Evolutionary conservation across 1,140 invertebrate genomes (phyloP).

Genomic region (Pristionchus pacificus): DNA sequence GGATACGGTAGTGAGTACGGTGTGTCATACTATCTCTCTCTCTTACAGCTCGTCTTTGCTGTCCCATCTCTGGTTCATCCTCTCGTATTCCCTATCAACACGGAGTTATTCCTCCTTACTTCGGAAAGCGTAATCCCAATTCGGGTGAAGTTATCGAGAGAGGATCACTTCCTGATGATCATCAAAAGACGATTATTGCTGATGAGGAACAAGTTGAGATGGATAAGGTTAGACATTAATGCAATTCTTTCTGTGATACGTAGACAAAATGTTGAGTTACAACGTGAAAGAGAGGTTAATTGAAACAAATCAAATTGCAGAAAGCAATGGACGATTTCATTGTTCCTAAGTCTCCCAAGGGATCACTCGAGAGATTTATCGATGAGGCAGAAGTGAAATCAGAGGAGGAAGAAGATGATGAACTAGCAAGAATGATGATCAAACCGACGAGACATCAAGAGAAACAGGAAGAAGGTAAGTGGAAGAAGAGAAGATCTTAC

Average conservation of each 20-base stretch:
- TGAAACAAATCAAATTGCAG: no score
- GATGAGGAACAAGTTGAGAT: conserved; percentile 3
- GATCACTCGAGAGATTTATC: background rate
- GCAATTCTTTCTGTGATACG: no score
- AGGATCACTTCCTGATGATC: conserved; percentile 45
- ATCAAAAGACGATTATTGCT: background rate
- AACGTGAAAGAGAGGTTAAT: no score
- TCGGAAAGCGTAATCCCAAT: conserved; percentile 43
- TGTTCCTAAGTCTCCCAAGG: background rate
- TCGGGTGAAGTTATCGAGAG: conserved; percentile 49
- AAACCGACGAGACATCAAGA: conserved; percentile 14
- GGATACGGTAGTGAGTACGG: background rate
- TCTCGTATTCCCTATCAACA: conserved; percentile 38
- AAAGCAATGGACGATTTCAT: background rate
- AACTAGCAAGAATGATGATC: conserved; percentile 18
- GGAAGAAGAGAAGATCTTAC: background rate
- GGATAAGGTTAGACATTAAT: no score
- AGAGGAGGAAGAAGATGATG: conserved; percentile 19
- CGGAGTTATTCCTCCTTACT: conserved; percentile 46
- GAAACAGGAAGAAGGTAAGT: conserved; percentile 21
- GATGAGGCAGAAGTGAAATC: conserved; percentile 5
- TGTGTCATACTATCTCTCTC: conserved; percentile 34
- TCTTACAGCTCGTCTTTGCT: conserved; percentile 47
- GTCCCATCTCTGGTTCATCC: conserved; percentile 38
- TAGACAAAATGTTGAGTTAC: no score